phyloP scores from a whole-genome alignment of 2,888 invertebrate species.

The Kuschelorhynchus macadamiae region DNA sequence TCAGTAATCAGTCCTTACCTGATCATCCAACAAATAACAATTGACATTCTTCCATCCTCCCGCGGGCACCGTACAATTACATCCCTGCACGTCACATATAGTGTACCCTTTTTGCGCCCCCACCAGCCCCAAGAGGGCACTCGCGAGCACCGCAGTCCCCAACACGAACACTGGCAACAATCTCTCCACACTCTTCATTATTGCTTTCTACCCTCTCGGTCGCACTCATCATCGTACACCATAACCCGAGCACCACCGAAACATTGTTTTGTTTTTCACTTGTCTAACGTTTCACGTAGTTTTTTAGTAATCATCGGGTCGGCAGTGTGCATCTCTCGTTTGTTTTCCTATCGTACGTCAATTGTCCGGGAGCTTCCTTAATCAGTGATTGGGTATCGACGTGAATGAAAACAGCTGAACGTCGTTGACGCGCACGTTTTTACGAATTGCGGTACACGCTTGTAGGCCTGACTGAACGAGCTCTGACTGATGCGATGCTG shows the following conservation, averaged over 20 bases:
- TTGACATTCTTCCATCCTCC: constrained; percentile 76
- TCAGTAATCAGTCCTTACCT: constrained; percentile 74
- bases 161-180: constrained; percentile 52
- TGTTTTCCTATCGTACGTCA: not conserved
- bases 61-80: constrained; percentile 73
- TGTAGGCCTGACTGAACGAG: not conserved
- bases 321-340: not conserved
- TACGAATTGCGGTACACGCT: not conserved
- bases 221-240: constrained; percentile 50
- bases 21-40: constrained; percentile 74
- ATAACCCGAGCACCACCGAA: constrained; percentile 14
- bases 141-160: constrained; percentile 20
- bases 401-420: too few species aligned
- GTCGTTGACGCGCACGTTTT: too few species aligned
- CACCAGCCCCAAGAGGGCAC: constrained; percentile 30
- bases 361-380: too few species aligned
- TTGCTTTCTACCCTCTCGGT: constrained; percentile 10
- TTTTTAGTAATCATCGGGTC: not conserved
- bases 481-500: constrained; percentile 39
- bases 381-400: too few species aligned
- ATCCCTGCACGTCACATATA: constrained; percentile 74
- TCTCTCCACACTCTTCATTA: constrained; percentile 46
- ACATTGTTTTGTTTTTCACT: constrained; percentile 14
- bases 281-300: not conserved
- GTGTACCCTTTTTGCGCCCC: constrained; percentile 60